Percentiles rank a stretch among this genome's conserved stretches.
These are phyloP conservation scores for Bagarius yarrelli DNA, from an alignment of 2,113 vertebrate genomes.

Conservation along the genomic window DNA sequence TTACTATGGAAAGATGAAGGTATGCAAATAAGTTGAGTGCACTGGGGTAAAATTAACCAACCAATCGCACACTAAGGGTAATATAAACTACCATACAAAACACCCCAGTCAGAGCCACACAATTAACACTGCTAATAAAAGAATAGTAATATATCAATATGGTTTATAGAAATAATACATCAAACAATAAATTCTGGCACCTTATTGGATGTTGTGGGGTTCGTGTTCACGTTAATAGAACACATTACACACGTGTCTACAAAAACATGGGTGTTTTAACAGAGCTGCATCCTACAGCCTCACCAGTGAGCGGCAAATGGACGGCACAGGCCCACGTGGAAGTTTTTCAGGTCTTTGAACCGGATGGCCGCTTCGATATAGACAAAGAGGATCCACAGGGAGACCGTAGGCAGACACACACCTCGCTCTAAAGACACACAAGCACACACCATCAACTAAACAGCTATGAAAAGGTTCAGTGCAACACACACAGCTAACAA, in stretches of 20 bases:
- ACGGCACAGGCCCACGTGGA: slow-evolving; percentile 96
- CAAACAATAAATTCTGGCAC: not conserved
- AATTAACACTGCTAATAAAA: not conserved
- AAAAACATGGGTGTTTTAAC: not conserved
- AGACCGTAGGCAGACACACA: slow-evolving; percentile 95
- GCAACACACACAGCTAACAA: not conserved
- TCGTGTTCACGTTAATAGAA: not conserved
- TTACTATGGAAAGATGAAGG: not conserved
- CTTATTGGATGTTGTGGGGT: not conserved
- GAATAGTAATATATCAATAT: not conserved
- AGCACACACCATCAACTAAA: slow-evolving; percentile 15
- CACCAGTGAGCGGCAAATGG: slow-evolving; percentile 97
- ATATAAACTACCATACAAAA: not conserved
- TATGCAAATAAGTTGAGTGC: not conserved
- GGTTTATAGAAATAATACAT: not conserved
- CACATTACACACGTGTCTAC: not conserved
- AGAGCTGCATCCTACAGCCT: not conserved
- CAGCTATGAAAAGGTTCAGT: not conserved
- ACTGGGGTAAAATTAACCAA: not conserved
- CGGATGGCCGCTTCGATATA: slow-evolving; percentile 99
- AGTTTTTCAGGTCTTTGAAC: slow-evolving; percentile 99
- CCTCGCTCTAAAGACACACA: slow-evolving; percentile 80
- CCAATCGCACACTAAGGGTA: not conserved
- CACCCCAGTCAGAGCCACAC: not conserved
- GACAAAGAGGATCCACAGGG: slow-evolving; percentile 97